Base-by-base conservation (phyloP, 2,797 vertebrate genomes). In the Rhynchonycteris naso region DNA sequence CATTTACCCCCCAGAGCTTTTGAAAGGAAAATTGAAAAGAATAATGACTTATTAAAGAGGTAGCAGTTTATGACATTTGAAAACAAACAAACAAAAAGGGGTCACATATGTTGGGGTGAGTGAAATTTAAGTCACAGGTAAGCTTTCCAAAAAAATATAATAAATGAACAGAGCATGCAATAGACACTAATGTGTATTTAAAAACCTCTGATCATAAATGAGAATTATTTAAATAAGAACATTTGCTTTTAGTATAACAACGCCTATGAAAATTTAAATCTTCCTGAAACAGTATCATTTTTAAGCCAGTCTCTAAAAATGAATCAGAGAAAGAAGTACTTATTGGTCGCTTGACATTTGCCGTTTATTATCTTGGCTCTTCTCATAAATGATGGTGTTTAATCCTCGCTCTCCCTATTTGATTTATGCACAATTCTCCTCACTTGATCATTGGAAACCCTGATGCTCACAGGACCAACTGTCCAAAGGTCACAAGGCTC, bases 101-200 rank as follows among this genome's bases (percentile, higher is more conserved):
- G 52, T 3, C 10, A 7, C 1, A 28, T 5, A 7, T 26, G 2
- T 5, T 26, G 24, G 4, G 10, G 54, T 12, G 33, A 61, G 24
- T 56, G 21, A 14, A 24, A 56, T 21, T 84, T 54, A 9, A 4
- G 24, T 56, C 21, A n/a, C 33, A 66, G 54, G 88, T 21, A 33
- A 71, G 1, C 15, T 43, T 28, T 88, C 61, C 38, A 4, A 43
- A 43, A 43, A 43, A 43, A 43, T n/a, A n/a, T n/a, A 43, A 43
- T 43, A 43, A 43, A 11, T 30, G 61, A 61, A 14, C 10, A 56
- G 26, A 90, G 15, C 16, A 28, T 8, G 19, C 22, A 21, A 54
- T 7, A 85, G 11, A 8, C 26, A 54, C 26, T 93, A n/a, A 47
- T 35, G 79, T 68, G n/a, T 12, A 63, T 22, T 56, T 2, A 38